Percentiles rank a stretch among this genome's conserved stretches.
phyloP scores from a whole-genome alignment of 2,797 vertebrate genomes.

The Tokudaia muenninki region DNA sequence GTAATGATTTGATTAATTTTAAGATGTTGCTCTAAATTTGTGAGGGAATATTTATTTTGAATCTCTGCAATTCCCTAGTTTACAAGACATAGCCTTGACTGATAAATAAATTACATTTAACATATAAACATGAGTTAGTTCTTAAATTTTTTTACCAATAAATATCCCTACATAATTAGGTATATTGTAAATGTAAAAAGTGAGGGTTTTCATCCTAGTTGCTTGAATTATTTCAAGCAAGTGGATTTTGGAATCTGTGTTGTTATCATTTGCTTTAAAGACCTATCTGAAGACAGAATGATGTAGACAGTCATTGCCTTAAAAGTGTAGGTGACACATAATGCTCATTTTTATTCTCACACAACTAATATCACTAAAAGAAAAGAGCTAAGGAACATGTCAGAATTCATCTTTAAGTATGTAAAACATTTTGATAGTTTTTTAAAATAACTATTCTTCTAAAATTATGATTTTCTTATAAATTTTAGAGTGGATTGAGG shows the following conservation, averaged over 20 bases:
- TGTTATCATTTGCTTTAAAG: not conserved
- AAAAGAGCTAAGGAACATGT: not conserved
- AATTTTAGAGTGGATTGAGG: slow-evolving; percentile 56
- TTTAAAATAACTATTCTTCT: slow-evolving; percentile 55
- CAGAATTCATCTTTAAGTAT: slow-evolving; percentile 17
- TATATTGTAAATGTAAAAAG: not conserved
- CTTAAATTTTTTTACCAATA: not conserved
- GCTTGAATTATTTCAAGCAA: not conserved
- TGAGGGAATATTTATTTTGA: not conserved
- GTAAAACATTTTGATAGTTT: slow-evolving; percentile 75
- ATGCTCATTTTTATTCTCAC: not conserved
- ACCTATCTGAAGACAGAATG: not conserved
- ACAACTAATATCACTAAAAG: not conserved
- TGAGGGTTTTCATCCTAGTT: not conserved
- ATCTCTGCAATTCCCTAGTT: not conserved
- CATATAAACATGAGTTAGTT: not conserved
- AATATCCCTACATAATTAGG: fast-evolving
- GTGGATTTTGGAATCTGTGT: not conserved
- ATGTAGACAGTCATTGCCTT: fast-evolving
- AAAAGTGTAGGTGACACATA: not conserved
- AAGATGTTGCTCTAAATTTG: not conserved
- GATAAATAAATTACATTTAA: not conserved
- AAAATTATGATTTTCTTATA: slow-evolving; percentile 41
- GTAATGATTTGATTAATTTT: not conserved
- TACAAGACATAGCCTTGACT: not conserved